phyloP scores from a whole-genome alignment of 2,888 invertebrate species.

The Prenolepis imparis region DNA sequence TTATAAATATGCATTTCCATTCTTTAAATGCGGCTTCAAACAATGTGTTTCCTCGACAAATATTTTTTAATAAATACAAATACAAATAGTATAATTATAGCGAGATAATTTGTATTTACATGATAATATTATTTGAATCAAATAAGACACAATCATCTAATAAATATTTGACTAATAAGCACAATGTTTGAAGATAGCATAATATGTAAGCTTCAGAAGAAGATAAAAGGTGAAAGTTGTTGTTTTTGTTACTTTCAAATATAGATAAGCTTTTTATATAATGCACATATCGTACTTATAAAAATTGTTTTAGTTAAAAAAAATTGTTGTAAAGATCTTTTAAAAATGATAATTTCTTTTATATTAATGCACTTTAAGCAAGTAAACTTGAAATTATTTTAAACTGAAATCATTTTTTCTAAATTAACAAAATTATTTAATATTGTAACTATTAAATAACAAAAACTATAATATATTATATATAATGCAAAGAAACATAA shows the following conservation, averaged over 20 bases:
- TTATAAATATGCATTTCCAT: constrained; percentile 39
- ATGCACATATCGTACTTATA: constrained; percentile 51
- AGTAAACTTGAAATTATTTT: no score
- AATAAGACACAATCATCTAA: constrained; percentile 38
- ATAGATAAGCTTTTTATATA: constrained; percentile 54
- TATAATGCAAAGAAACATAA: no score
- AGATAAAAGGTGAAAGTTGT: constrained; percentile 35
- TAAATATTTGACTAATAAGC: constrained; percentile 31
- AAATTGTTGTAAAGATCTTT: no score
- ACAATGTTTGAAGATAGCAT: constrained; percentile 16
- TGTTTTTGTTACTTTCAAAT: constrained; percentile 40
- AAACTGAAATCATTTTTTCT: no score
- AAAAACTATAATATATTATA: no score
- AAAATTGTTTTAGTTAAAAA: neutral
- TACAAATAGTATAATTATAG: neutral
- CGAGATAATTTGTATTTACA: neutral
- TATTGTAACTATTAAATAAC: no score
- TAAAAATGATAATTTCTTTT: no score
- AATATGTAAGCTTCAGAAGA: constrained; percentile 6
- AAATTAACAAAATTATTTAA: no score
- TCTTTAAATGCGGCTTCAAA: constrained; percentile 10
- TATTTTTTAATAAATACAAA: constrained; percentile 6
- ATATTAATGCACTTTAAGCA: no score
- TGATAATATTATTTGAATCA: neutral
- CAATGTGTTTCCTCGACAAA: constrained; percentile 34